Conservation (phyloP, 2,888 invertebrate species). For the Pantelozetes paolii region DNA sequence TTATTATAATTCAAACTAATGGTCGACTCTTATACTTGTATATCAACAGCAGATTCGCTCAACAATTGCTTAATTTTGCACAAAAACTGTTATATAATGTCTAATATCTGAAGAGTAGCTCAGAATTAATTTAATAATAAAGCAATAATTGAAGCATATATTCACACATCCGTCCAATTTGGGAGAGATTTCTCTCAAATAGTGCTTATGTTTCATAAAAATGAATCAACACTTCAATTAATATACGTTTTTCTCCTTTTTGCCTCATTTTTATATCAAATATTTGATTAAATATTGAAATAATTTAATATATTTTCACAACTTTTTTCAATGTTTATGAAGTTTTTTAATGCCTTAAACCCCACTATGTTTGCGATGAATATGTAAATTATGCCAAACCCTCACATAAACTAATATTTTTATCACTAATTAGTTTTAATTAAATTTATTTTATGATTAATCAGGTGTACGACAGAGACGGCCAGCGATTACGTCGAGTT, state of each 20-base stretch:
- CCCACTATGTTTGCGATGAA: too few species aligned
- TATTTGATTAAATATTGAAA: too few species aligned
- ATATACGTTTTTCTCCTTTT: not conserved
- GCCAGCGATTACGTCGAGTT: slow-evolving; percentile 95
- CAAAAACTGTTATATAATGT: not conserved
- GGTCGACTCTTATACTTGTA: not conserved
- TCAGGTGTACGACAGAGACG: slow-evolving; percentile 81
- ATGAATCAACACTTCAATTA: not conserved
- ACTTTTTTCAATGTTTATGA: too few species aligned
- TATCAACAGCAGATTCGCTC: not conserved
- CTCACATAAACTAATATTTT: too few species aligned
- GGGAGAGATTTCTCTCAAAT: not conserved
- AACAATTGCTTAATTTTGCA: too few species aligned
- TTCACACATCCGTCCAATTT: not conserved
- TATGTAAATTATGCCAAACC: too few species aligned
- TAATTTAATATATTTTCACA: too few species aligned
- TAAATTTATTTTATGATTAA: slow-evolving; percentile 47
- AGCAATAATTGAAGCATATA: not conserved
- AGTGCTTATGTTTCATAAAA: slow-evolving; percentile 8
- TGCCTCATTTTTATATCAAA: too few species aligned
- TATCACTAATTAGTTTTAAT: too few species aligned
- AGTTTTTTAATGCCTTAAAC: too few species aligned
- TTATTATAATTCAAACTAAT: not conserved
- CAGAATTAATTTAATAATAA: slow-evolving; percentile 10
- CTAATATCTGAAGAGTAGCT: slow-evolving; percentile 3